These are phyloP conservation scores for Caranx ignobilis DNA, from an alignment of 2,113 vertebrate species.

Conservation along the genomic window DNA sequence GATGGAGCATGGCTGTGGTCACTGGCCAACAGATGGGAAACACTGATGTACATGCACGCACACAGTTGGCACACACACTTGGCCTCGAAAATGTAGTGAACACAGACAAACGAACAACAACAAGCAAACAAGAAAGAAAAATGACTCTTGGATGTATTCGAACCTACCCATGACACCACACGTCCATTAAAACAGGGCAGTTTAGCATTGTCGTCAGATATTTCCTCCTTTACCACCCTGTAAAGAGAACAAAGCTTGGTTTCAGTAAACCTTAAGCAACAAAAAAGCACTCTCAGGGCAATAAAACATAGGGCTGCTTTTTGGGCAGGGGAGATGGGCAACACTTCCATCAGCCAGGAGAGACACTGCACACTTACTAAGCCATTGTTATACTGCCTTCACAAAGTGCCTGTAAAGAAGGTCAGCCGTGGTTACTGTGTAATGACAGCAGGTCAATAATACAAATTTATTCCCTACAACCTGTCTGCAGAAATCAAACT, in stretches of 20 bases:
- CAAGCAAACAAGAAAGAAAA: conserved; percentile 28
- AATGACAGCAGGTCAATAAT: neutral
- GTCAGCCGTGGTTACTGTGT: neutral
- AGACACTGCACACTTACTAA: conserved; percentile 11
- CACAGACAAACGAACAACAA: conserved; percentile 16
- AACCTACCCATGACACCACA: conserved; percentile 98
- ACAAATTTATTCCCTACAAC: neutral
- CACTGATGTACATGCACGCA: conserved; percentile 43
- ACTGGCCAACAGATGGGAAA: conserved; percentile 64
- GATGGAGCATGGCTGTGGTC: conserved; percentile 36
- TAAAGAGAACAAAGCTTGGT: conserved; percentile 60
- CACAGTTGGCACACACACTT: conserved; percentile 8
- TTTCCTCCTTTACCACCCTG: conserved; percentile 99
- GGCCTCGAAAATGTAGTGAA: conserved; percentile 13
- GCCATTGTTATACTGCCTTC: neutral
- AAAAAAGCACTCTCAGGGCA: conserved; percentile 60
- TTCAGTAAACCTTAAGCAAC: conserved; percentile 64
- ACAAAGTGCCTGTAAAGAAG: neutral
- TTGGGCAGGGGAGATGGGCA: conserved; percentile 25
- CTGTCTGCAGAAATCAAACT: conserved; percentile 1
- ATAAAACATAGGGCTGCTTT: conserved; percentile 62
- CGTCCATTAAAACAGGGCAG: conserved; percentile 98
- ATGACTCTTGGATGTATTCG: neutral
- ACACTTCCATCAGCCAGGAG: conserved; percentile 17
- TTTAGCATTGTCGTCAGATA: conserved; percentile 94